phyloP scores from a whole-genome alignment of 2,888 invertebrate species.

The Aspidiotus rigidus region DNA sequence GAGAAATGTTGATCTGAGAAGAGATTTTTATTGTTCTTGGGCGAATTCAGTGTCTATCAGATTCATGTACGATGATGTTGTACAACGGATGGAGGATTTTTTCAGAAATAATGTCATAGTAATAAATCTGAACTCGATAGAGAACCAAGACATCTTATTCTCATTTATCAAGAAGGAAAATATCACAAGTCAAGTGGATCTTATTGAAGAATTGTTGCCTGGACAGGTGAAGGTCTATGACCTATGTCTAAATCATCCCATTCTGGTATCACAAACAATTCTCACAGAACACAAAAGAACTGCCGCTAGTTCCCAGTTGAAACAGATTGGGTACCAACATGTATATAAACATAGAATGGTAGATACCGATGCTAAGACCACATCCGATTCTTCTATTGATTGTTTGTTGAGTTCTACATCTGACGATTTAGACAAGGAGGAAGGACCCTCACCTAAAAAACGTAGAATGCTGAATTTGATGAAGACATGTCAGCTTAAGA shows the following conservation, averaged over 20 bases:
- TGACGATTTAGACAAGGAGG: not conserved
- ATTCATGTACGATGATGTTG: not conserved
- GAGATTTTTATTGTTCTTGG: not conserved
- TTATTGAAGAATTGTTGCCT: not conserved
- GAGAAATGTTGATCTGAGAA: not conserved
- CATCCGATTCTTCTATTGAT: not conserved
- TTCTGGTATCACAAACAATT: not conserved
- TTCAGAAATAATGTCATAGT: not conserved
- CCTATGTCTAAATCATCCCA: not conserved
- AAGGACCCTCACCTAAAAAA: not conserved
- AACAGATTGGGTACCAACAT: not conserved
- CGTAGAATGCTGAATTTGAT: not conserved
- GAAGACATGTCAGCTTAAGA: not conserved
- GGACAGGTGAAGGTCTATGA: constrained; percentile 1
- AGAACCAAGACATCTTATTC: not conserved
- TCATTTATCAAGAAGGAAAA: not conserved
- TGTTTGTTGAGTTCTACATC: not conserved
- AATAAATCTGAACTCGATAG: not conserved
- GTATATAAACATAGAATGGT: not conserved
- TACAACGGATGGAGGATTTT: constrained; percentile 2
- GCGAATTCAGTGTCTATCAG: constrained; percentile 1
- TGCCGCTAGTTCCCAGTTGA: constrained; percentile 3
- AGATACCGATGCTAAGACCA: not conserved
- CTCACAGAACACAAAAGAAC: not conserved
- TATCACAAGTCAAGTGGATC: not conserved